Base-by-base conservation (phyloP, 1,140 invertebrate genomes). In the Elymnias hypermnestra region DNA sequence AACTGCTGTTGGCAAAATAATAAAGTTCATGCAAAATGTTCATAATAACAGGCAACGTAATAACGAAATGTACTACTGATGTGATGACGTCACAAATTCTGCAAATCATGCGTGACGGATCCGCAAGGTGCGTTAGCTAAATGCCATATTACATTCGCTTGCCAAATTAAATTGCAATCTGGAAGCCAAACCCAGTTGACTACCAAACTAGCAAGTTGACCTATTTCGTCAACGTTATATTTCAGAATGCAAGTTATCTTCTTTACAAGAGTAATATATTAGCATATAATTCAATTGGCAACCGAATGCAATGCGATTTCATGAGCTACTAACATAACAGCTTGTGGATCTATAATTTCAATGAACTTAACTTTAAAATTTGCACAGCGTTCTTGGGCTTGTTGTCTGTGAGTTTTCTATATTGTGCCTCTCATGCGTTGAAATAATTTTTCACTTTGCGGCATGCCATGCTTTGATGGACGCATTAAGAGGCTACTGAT, bases 71-170 rank as follows among this genome's bases (percentile, higher is more conserved):
- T 23, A 37, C 41, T 45, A 57, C 41, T 28, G 44, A 51, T 44
- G 47, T 40, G 36, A 48, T 41, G 49, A 41, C 22, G 28, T 57
- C 44, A 52, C 45, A 57, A 57, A 37, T 53, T 53, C 55, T 57
- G 45, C 55, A 52, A 57, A 47, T 57, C 55, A 49, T 57, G 50
- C 55, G 37, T 57, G 51, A 49, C 44, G 28, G 49, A 42, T 35
- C 41, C 49, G 40, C 40, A 40, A 52, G 19, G 18, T 40, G 36
- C 17, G 13, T 12, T 7, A 21, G 19, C 39, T 36, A 33, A 18
- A 29, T 36, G 31, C 15, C 14, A n/a, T 40, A 42, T 49, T 23
- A 49, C 31, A 29, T 49, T 49, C 39, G 33, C 21, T 36, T 49
- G 46, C 38, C 41, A n/a, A n/a, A n/a, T n/a, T n/a, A n/a, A n/a